Evolutionary conservation across 2,113 vertebrate species (phyloP).

Genomic region (Cavia aperea): DNA sequence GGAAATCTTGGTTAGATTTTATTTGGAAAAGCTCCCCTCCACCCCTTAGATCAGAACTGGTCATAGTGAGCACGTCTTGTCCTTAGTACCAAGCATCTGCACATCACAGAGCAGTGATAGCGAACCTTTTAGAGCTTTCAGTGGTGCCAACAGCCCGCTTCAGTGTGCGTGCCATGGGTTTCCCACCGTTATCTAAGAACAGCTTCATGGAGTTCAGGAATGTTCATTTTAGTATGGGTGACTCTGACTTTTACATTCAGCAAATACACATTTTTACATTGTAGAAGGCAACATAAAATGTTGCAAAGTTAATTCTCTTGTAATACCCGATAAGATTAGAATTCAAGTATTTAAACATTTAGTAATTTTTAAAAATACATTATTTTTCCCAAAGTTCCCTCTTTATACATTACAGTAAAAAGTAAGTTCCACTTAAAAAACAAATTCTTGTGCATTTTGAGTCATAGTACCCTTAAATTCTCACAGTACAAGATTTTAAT

Average conservation of each 20-base stretch:
- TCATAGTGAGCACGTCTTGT: constrained; percentile 47
- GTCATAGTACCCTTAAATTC: not conserved
- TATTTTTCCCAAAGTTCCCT: constrained; percentile 21
- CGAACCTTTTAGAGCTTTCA: not conserved
- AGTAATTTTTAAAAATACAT: constrained; percentile 10
- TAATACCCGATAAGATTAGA: constrained; percentile 8
- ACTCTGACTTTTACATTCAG: constrained; percentile 17
- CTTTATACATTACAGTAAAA: constrained; percentile 11
- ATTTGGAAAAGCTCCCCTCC: not conserved
- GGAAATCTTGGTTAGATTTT: constrained; percentile 50
- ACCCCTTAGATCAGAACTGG: constrained; percentile 35
- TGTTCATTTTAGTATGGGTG: constrained; percentile 11
- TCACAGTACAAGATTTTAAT: constrained; percentile 6
- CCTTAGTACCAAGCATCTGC: not conserved
- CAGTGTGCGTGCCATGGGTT: no score
- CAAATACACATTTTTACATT: not conserved
- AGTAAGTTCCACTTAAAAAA: constrained; percentile 43
- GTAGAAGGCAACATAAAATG: constrained; percentile 14
- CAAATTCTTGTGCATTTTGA: constrained; percentile 4
- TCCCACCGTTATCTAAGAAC: not conserved
- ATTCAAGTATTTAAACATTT: constrained; percentile 26
- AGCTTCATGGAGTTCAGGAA: constrained; percentile 34
- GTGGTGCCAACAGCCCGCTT: not conserved
- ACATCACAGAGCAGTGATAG: not conserved
- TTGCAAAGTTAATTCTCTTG: constrained; percentile 43